Base-by-base conservation (phyloP, 1,140 invertebrate genomes). In the Aphis craccivora region DNA sequence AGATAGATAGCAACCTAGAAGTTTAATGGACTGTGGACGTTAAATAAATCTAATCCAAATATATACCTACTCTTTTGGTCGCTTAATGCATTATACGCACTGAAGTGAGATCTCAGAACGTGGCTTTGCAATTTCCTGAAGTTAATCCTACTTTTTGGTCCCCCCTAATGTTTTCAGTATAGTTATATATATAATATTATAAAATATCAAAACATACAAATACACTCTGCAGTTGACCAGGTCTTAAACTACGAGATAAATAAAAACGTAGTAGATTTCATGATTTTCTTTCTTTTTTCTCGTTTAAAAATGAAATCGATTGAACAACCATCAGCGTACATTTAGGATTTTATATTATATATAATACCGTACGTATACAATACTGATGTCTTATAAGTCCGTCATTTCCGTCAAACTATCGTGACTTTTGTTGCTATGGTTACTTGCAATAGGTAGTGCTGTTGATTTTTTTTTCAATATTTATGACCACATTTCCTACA, bases 1-100 rank as follows among this genome's bases (percentile, higher is more conserved):
- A 89, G 22, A 40, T 55, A 76, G 35, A 40, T 55, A 55, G 51
- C 35, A 22, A 55, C 87, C 48, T 55, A 89, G 14, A 55, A 35
- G 43, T 86, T 7, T 37, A 89, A 89, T 89, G 48, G 87, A 89
- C 22, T 37, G 51, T 23, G 51, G n/a, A 55, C 22, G 88, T 89
- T 89, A 55, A 89, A 89, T 89, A 89, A n/a, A 89, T 51, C 53
- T 55, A 89, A 89, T 55, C 48, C 88, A 1, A 76, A 89, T 55
- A 43, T 40, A 84, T 40, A 25, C 23, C 83, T 84, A 53, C 87
- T 35, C 48, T 89, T 53, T 11, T 86, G 84, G n/a, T 48, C 51
- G 30, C 86, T 30, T 87, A 48, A 37, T 53, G 35, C 35, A 22
- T 89, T 53, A 51, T 89, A 89, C 48, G n/a, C 40, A 89, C 48